Conservation (phyloP, 2,797 vertebrate genomes). For the Anas acuta region DNA sequence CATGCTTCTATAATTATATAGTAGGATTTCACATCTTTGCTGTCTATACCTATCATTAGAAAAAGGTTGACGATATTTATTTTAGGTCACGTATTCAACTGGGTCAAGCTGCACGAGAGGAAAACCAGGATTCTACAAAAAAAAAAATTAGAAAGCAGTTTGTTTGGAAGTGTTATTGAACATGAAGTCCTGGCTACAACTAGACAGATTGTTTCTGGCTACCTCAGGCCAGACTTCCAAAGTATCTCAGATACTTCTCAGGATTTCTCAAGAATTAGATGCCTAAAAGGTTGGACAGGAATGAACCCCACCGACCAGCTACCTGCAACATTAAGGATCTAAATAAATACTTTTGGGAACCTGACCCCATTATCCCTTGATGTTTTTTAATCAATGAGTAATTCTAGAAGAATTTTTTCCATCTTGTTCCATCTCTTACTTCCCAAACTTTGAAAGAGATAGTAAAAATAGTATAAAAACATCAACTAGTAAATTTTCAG, state of each 20-base stretch:
- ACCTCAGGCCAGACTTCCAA: not conserved
- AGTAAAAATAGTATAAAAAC: not conserved
- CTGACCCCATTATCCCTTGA: not conserved
- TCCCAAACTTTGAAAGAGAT: not conserved
- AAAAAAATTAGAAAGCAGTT: not conserved
- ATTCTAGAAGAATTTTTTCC: not conserved
- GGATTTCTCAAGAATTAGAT: not conserved
- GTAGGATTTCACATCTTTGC: constrained; percentile 36
- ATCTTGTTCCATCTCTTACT: not conserved
- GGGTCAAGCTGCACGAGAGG: constrained; percentile 5
- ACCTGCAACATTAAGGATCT: not conserved
- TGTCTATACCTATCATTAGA: constrained; percentile 53
- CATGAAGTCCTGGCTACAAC: not conserved
- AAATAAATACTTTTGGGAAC: not conserved
- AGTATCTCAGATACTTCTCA: not conserved
- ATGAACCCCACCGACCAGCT: not conserved
- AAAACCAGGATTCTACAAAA: not conserved
- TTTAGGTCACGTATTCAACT: constrained; percentile 38
- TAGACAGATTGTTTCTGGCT: not conserved
- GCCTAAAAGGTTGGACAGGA: not conserved
- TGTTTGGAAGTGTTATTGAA: not conserved
- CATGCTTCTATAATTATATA: constrained; percentile 33
- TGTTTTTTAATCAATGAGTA: not conserved
- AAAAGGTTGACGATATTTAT: constrained; percentile 27
- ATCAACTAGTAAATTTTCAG: not conserved